Evolutionary conservation across 2,113 vertebrate genomes (phyloP).

Genomic region (Grantiella picta): DNA sequence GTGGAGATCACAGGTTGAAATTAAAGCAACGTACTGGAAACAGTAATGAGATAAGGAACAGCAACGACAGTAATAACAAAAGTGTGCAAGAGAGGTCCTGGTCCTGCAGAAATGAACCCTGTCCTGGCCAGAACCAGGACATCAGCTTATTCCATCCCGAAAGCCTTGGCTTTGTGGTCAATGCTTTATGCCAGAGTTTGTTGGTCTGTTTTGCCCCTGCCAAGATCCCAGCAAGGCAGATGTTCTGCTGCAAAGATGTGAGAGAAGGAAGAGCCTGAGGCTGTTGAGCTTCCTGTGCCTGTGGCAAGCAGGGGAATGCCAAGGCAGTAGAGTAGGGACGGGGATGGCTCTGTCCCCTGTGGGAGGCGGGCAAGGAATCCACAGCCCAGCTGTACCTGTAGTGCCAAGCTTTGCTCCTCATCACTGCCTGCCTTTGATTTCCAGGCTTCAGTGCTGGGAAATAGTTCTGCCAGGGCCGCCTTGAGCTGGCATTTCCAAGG

Average conservation of each 20-base stretch:
- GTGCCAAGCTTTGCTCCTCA: neutral
- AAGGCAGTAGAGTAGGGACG: neutral
- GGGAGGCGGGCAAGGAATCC: neutral
- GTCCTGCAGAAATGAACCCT: neutral
- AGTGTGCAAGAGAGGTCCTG: neutral
- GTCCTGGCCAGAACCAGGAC: neutral
- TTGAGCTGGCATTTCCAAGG: neutral
- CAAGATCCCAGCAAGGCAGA: neutral
- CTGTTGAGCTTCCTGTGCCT: neutral
- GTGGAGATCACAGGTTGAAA: neutral
- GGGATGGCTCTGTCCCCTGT: neutral
- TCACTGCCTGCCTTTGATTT: neutral
- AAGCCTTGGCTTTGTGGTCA: neutral
- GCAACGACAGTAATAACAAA: neutral
- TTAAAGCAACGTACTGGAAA: neutral
- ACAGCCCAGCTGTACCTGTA: neutral
- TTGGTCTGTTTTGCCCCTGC: neutral
- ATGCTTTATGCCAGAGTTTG: neutral
- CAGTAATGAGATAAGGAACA: neutral
- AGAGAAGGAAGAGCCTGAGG: neutral
- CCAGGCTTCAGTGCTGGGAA: neutral
- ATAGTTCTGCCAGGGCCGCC: neutral
- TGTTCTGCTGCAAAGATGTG: neutral
- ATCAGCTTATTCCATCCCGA: neutral
- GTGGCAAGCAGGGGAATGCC: neutral